These are phyloP conservation scores for Altica lythri DNA, from an alignment of 2,888 invertebrate species.

Conservation along the genomic window DNA sequence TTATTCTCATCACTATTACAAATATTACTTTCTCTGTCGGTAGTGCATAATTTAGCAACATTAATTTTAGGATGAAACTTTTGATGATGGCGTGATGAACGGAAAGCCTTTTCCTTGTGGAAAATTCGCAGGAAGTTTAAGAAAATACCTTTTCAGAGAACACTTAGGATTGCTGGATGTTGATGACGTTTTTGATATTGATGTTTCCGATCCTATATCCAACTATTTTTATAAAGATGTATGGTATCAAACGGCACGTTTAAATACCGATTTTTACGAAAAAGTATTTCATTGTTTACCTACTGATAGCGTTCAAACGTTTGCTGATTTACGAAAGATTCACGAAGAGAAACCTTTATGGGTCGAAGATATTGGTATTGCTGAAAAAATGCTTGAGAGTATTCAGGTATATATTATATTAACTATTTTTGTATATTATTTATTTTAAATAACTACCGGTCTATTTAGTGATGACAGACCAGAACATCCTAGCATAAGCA, in stretches of 20 bases:
- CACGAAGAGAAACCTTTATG: constrained; percentile 75
- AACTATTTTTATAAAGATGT: constrained; percentile 82
- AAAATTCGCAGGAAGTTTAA: constrained; percentile 80
- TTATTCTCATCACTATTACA: no score
- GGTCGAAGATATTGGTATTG: constrained; percentile 72
- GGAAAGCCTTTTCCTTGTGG: constrained; percentile 82
- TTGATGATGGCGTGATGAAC: constrained; percentile 81
- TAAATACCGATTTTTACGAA: constrained; percentile 89
- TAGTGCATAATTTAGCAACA: no score
- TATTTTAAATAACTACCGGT: no score
- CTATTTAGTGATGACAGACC: no score
- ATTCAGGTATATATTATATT: constrained; percentile 64
- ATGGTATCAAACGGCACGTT: constrained; percentile 80
- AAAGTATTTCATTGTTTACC: constrained; percentile 91
- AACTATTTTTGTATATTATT: no score
- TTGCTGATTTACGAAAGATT: constrained; percentile 76
- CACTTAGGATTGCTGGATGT: constrained; percentile 78
- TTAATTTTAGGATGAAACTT: constrained; percentile 74
- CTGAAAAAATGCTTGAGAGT: constrained; percentile 73
- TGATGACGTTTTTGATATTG: constrained; percentile 55
- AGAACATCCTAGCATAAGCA: no score
- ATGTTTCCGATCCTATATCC: constrained; percentile 79
- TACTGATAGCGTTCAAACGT: constrained; percentile 78
- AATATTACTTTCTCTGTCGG: no score
- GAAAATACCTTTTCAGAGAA: constrained; percentile 87